These are phyloP conservation scores for Hemitrygon akajei DNA, from an alignment of 2,797 vertebrate species.

Conservation along the genomic window DNA sequence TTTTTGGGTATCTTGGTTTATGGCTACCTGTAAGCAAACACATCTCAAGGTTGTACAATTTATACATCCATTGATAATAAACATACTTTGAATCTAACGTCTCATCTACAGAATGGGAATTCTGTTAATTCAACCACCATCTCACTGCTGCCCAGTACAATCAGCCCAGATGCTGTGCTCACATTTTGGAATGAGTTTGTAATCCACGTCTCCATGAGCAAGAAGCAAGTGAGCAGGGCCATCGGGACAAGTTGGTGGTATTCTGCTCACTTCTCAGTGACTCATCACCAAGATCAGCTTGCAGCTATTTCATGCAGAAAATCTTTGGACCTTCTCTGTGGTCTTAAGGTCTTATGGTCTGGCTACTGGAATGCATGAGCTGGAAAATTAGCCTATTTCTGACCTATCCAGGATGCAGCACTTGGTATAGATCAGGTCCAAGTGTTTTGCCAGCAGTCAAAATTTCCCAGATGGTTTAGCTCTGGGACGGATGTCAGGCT, in stretches of 20 bases:
- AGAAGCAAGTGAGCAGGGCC: neutral
- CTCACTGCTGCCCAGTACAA: neutral
- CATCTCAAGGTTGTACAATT: no score
- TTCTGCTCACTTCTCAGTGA: neutral
- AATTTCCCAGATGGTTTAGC: neutral
- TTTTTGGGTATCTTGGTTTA: no score
- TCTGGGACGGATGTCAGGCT: neutral
- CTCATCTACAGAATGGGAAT: neutral
- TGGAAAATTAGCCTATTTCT: neutral
- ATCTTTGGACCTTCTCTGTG: neutral
- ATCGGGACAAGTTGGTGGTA: neutral
- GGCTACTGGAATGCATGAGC: neutral
- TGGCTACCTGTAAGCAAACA: no score
- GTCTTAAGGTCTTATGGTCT: neutral
- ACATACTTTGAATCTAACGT: neutral
- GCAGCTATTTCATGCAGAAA: neutral
- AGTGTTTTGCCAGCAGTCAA: neutral
- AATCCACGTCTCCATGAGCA: neutral
- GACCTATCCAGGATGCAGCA: neutral
- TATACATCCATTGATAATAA: no score
- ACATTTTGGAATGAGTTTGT: no score
- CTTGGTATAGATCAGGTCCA: neutral
- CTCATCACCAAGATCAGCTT: neutral
- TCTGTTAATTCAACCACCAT: neutral
- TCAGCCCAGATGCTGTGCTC: neutral